phyloP scores from a whole-genome alignment of 2,888 invertebrate species.

The Endomychus coccineus region DNA sequence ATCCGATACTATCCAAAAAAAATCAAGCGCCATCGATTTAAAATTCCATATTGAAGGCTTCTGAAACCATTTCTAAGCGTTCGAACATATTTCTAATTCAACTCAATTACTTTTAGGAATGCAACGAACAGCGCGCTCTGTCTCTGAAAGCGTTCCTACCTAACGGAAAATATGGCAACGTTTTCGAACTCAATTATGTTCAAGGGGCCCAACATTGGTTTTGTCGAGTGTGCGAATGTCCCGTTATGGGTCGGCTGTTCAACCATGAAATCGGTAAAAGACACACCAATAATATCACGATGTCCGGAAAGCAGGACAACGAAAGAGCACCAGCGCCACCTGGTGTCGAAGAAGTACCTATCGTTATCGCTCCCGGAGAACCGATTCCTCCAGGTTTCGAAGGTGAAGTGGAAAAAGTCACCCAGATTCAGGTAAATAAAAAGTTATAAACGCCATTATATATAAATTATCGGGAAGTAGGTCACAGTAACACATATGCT shows the following conservation, averaged over 20 bases:
- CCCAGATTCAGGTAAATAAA: slow-evolving; percentile 36
- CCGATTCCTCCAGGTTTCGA: slow-evolving; percentile 66
- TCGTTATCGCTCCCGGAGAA: slow-evolving; percentile 53
- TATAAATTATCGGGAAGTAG: no score
- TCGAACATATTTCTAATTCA: no score
- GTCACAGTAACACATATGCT: no score
- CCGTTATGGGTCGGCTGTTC: slow-evolving; percentile 41
- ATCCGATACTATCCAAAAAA: no score
- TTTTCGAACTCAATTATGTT: slow-evolving; percentile 37
- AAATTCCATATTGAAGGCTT: no score
- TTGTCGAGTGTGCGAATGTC: slow-evolving; percentile 40
- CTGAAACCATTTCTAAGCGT: no score
- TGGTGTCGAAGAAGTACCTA: slow-evolving; percentile 16
- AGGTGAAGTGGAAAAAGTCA: slow-evolving; percentile 47
- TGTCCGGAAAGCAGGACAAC: slow-evolving; percentile 3
- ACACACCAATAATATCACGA: slow-evolving; percentile 25
- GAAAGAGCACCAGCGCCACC: not conserved
- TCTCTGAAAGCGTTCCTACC: slow-evolving; percentile 34
- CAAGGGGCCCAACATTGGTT: slow-evolving; percentile 39
- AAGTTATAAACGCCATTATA: no score
- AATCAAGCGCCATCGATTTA: no score
- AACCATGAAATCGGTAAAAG: slow-evolving; percentile 40
- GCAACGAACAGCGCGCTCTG: slow-evolving; percentile 37
- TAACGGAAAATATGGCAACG: slow-evolving; percentile 36
- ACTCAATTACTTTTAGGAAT: slow-evolving; percentile 36